Base-by-base conservation (phyloP, 1,140 invertebrate genomes). In the Palaemon carinicauda region DNA sequence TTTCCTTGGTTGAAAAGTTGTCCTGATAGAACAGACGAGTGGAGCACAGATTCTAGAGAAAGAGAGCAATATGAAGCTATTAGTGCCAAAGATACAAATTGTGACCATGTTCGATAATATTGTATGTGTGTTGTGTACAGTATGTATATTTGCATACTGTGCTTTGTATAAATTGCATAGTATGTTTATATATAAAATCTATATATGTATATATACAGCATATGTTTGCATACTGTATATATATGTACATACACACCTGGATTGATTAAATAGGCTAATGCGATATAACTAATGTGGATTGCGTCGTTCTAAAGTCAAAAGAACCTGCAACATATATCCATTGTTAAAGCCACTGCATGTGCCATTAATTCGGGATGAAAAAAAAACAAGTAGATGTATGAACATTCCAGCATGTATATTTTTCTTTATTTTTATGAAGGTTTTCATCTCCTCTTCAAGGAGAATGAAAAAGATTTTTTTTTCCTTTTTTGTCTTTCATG, bases 51-150 rank as follows among this genome's bases (percentile, higher is more conserved):
- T 56, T 19, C 33, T 33, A 31, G 19, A 31, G 54, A 80, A 27
- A 80, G 54, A 24, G 51, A 54, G 82, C 53, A 83, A 83, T 83
- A 83, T 41, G 82, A 77, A 52, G 53, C 74, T 50, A 24, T 71
- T 77, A 51, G 82, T 83, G 82, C 82, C 82, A 83, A 83, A 83
- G 82, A 83, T 77, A 75, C 24, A 52, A 53, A 51, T 54, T 79
- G 77, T 41, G 33, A 50, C 17, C 31, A 41, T 24, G 24, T 54
- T 41, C 31, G 31, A 41, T 21, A 33, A 33, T 69, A 51, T 69
- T 31, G 19, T 77, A 82, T 53, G 31, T 41, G 27, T n/a, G n/a
- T n/a, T n/a, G n/a, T 74, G n/a, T 82, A 75, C 21, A 31, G 31
- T 33, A 33, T 41, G 21, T 60, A 53, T 56, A 52, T 73, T 82